Evolutionary conservation across 2,113 vertebrate genomes (phyloP), one percentile per base, ranked within the genome.

Genomic region (Calidris pugnax): DNA sequence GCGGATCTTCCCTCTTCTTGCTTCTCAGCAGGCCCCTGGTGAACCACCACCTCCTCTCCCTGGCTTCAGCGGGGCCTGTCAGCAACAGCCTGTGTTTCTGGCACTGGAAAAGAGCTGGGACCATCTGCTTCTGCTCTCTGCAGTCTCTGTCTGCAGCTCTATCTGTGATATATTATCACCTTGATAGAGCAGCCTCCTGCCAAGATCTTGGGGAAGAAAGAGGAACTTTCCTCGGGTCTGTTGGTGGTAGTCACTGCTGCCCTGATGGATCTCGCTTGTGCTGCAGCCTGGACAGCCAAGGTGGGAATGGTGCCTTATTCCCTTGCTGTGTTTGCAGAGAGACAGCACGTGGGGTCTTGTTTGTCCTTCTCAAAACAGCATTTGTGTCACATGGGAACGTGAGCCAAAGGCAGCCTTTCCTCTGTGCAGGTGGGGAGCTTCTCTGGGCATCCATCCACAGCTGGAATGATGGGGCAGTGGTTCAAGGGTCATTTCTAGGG

Each of bases 41-140:
- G 55, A 92, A 22, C n/a, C 41, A 57, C n/a, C 43, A 57, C 39
- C 77, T 85, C 50, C 47, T 78, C 20, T 37, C 22, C 41, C 14
- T 53, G 62, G 53, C 51, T 94, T 94, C 53, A 64, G 21, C 0
- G 0, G 73, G 51, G 15, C 48, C 86, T 89, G 93, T 81, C 74
- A 89, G 69, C 64, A 85, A 22, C 43, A 91, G 66, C 33, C 81
- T 48, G 15, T 48, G 21, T 82, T 93, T 82, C 81, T 96, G 93
- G 94, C 89, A 79, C 57, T 62, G 57, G 45, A 72, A 87, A 87
- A 72, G 56, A 45, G 69, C 45, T 45, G 57, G 22, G 48, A 79
- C 94, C 94, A 96, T 97, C 95, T 96, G 95, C 32, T 89, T 26
- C 69, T 89, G 74, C 43, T 91, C 86, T 77, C 43, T 85, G 69